Evolutionary conservation across 2,888 invertebrate genomes (phyloP), one percentile per base, ranked within the genome.

Genomic region (Nomada lathburiana): DNA sequence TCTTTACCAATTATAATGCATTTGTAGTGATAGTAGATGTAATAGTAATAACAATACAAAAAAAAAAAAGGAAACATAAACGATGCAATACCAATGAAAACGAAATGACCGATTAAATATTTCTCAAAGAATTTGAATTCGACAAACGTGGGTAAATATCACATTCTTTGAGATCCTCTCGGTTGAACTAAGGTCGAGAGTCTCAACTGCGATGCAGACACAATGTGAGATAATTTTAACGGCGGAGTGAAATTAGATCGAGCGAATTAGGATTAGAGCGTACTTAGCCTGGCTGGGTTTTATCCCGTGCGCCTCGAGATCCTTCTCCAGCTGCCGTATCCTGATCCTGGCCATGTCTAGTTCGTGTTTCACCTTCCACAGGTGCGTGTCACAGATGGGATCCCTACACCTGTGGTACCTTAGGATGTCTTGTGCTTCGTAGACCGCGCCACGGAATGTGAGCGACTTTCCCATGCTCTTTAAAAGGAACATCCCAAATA

Each of bases 301-400:
- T 92, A 98, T 96, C 88, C 97, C 98, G 94, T 97, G 97, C 81
- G 96, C 96, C 94, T 97, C 97, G 94, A 98, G 95, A 92, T 97
- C 97, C 93, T 97, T 97, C 92, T 98, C 97, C 90, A 98, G 94
- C 93, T 98, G 97, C 80, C 97, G 96, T 89, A 98, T 97, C 91
- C 97, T 96, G 90, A 98, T 95, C 89, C 97, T 95, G 0, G 98
- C 97, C 94, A 98, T 96, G 93, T 98, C 98, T 89, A 98, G 95
- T 93, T 98, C 98, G 93, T 98, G 97, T 90, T 97, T 97, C 64
- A 98, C 97, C 92, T 98, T 98, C 98, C 98, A 98, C 85, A 98
- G 95, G 94, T 96, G 97, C 90, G 96, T 97, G 94, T 95, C 98
- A 95, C 96, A 98, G 93, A 95, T 97, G 82, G 97, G 97, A 94